Base-by-base conservation (phyloP, 1,140 invertebrate species). In the Spodoptera frugiperda region DNA sequence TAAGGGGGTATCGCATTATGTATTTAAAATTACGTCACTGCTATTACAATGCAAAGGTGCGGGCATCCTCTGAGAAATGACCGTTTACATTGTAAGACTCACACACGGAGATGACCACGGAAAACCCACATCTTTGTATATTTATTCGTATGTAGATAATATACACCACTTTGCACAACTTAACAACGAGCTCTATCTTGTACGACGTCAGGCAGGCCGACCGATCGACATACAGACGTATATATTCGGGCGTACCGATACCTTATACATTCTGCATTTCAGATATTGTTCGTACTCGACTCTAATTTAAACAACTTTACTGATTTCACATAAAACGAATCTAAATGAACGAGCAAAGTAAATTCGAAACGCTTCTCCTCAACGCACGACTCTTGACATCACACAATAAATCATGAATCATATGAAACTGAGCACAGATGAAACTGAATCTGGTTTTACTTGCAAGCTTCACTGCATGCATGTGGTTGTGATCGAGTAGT, bases 361-460 rank as follows among this genome's bases (percentile, higher is more conserved):
- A 94, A 94, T 94, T 94, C 91, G 92, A 94, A 93, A 94, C 92
- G 92, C 92, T 94, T 94, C 92, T 94, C 92, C 90, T 93, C 92
- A 94, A 94, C 92, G 92, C 92, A 94, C 92, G 92, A 94, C 91
- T 93, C 92, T 92, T 91, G 80, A 94, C 92, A 94, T 91, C 89
- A 94, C 92, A 94, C 92, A 93, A 85, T 87, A 92, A 88, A 93
- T 93, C 92, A 93, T 93, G 84, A 92, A 86, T 91, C 91, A 94
- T 94, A 91, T 89, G 86, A 93, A 93, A 93, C 92, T 93, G 85
- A 91, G 92, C 92, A 93, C 92, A 93, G 90, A 93, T 91, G 88
- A 91, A 89, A 92, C 90, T 90, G 83, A 89, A 91, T 92, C 92
- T 92, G 90, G 92, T 92, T 93, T 92, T 91, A 93, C 92, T 92